phyloP scores from a whole-genome alignment of 2,113 vertebrate species.

The Galemys pyrenaicus region DNA sequence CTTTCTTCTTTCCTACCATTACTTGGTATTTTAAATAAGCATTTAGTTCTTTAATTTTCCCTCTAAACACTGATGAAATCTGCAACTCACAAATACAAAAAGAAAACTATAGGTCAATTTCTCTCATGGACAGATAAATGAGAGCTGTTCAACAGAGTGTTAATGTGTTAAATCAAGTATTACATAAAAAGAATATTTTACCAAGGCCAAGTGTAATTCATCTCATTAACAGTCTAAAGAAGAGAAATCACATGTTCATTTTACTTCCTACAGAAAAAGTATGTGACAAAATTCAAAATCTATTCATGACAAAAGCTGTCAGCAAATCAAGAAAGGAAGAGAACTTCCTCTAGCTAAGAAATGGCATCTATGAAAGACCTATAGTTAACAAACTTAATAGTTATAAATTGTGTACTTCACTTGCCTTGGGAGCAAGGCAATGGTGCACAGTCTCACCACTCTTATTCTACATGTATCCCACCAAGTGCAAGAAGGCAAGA shows the following conservation, averaged over 20 bases:
- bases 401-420: not conserved
- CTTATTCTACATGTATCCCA: not conserved
- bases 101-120: not conserved
- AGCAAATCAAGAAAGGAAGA: not conserved
- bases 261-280: not conserved
- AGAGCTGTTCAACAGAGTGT: not conserved
- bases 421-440: not conserved
- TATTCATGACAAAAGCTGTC: slow-evolving; percentile 17
- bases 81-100: not conserved
- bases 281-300: not conserved
- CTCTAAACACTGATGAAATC: slow-evolving; percentile 2
- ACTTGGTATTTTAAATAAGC: not conserved
- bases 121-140: not conserved
- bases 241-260: not conserved
- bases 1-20: not conserved
- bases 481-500: not conserved
- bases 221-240: not conserved
- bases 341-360: not conserved
- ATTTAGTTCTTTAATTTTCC: not conserved
- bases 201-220: not conserved
- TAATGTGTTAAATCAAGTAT: not conserved
- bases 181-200: not conserved
- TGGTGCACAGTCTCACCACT: not conserved
- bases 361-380: not conserved
- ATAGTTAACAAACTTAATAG: not conserved